phyloP scores from a whole-genome alignment of 2,888 invertebrate species.

The Watsonalla cultraria region DNA sequence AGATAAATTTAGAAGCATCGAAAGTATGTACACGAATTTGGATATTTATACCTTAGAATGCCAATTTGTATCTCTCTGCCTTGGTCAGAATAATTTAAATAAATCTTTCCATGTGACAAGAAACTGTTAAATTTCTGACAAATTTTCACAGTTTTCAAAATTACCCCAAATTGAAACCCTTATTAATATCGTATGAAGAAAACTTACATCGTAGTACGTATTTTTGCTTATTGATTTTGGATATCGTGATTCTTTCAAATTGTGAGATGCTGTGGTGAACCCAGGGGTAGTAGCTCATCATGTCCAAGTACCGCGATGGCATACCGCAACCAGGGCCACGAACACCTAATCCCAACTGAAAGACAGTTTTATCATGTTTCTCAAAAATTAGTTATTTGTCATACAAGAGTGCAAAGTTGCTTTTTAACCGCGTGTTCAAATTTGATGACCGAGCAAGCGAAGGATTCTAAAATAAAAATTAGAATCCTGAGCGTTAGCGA shows the following conservation, averaged over 20 bases:
- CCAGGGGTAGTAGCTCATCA: constrained; percentile 60
- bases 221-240: constrained; percentile 45
- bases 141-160: too few relatives aligned
- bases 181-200: background rate
- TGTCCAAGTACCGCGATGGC: constrained; percentile 55
- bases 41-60: too few relatives aligned
- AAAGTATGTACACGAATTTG: background rate
- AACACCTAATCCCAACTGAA: constrained; percentile 49
- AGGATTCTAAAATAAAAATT: too few relatives aligned
- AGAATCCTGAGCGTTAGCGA: too few relatives aligned
- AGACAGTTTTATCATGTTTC: background rate
- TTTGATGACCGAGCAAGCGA: too few relatives aligned
- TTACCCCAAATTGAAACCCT: background rate
- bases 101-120: too few relatives aligned
- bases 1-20: background rate
- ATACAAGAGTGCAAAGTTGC: too few relatives aligned
- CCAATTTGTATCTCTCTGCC: too few relatives aligned
- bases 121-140: too few relatives aligned
- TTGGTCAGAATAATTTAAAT: too few relatives aligned
- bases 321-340: constrained; percentile 60
- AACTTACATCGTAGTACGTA: constrained; percentile 49
- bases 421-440: too few relatives aligned
- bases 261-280: constrained; percentile 35
- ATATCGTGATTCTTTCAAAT: constrained; percentile 48
- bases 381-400: too few relatives aligned